Percentiles rank a stretch among this genome's conserved stretches.
Evolutionary conservation across 2,113 vertebrate genomes (phyloP).

Genomic region (Tragelaphus scriptus): DNA sequence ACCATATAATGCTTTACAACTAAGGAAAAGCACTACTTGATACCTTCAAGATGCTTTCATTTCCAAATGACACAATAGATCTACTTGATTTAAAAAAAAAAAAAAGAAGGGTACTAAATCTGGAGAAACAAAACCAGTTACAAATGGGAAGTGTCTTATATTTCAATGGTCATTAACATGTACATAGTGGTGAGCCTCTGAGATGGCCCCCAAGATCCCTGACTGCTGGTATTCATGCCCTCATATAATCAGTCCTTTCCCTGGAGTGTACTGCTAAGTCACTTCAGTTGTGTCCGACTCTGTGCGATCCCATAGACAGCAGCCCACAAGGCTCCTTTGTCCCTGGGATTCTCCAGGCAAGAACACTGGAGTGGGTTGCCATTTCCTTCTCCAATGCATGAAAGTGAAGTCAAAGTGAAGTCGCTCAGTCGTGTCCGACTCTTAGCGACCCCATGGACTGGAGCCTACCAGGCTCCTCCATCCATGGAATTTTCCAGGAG

Average conservation of each 20-base stretch:
- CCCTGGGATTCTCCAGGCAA: too few relatives aligned
- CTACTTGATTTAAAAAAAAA: neutral
- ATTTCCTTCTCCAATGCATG: too few relatives aligned
- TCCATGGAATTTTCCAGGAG: neutral
- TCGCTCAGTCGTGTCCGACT: too few relatives aligned
- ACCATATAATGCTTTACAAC: neutral
- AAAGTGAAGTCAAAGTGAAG: too few relatives aligned
- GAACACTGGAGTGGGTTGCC: too few relatives aligned
- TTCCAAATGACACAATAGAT: neutral
- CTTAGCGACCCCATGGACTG: too few relatives aligned
- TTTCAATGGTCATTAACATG: neutral
- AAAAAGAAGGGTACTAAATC: neutral
- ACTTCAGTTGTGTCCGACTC: too few relatives aligned
- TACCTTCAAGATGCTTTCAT: constrained; percentile 1
- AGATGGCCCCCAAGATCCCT: neutral
- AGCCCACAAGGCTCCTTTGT: too few relatives aligned
- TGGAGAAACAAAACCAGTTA: neutral
- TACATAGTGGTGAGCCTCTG: neutral
- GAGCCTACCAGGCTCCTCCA: too few relatives aligned
- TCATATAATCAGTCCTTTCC: neutral
- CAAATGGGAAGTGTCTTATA: neutral
- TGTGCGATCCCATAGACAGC: too few relatives aligned
- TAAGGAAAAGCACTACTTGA: neutral
- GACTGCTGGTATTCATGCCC: neutral
- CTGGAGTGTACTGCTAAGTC: neutral